Evolutionary conservation across 2,113 vertebrate genomes (phyloP), one percentile per base, ranked within the genome.

Genomic region (Carassius carassius): DNA sequence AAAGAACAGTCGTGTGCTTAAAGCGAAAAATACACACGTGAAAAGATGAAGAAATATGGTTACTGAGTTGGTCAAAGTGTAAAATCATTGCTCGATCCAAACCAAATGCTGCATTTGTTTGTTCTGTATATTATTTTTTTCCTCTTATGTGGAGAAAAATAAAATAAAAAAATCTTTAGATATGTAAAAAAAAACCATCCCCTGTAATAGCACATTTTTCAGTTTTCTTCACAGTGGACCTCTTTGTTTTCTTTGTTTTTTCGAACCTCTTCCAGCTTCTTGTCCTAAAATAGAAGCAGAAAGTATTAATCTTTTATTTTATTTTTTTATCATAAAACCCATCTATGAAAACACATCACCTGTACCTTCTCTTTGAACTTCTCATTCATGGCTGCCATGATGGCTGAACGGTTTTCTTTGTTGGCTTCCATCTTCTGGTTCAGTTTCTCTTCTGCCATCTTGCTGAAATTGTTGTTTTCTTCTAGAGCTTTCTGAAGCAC

Each of bases 241-340:
- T 97, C 97, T 96, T 98, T 99, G 92, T 97, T 98, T 95, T 97
- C 97, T 96, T 98, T 99, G 93, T 97, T 98, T 95, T 97, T 99
- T 86, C 98, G 93, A 19, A 99, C 97, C 89, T 99, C 98, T 91
- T 99, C 98, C 41, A 97, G 86, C 72, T 99, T 97, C 95, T 99
- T 99, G 91, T 99, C 98, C 98, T 99, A 79, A 6, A 87, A 83
- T 32, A 54, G 5, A 10, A 75, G 44, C n/a, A 74, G 23, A 3
- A 62, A 17, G 8, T 5, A 51, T 17, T 54, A 13, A 4, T 41
- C 21, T 21, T 21, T n/a, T n/a, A n/a, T n/a, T n/a, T n/a, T n/a
- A n/a, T n/a, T n/a, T n/a, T 41, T 41, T 1, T n/a, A 0, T 12
- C 4, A 25, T 3, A 44, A 44, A 54, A 49, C 19, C 1, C 7